Percentiles rank a stretch among this genome's conserved stretches.
Conservation (phyloP, 1,140 invertebrate genomes). For the Drosophila subobscura region DNA sequence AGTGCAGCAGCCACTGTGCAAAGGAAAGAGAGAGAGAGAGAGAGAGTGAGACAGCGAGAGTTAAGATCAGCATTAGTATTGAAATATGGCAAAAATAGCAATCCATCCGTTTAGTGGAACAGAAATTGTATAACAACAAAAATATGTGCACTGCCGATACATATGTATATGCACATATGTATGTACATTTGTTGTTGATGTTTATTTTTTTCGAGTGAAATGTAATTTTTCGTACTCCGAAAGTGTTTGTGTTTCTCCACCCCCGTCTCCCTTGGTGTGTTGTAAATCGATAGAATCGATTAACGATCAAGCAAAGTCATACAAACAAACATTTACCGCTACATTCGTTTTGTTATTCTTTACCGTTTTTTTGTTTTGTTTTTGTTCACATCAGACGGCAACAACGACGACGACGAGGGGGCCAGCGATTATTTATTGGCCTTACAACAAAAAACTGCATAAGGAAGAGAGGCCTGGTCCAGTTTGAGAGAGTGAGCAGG, state of each 20-base stretch:
- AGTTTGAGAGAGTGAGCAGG: conserved; percentile 23
- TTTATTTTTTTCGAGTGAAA: conserved; percentile 19
- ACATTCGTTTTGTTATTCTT: conserved; percentile 38
- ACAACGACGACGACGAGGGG: conserved; percentile 29
- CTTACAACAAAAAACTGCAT: conserved; percentile 31
- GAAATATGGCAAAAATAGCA: conserved; percentile 43
- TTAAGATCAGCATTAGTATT: conserved; percentile 59
- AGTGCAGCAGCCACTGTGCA: conserved; percentile 37
- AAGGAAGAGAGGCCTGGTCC: conserved; percentile 31
- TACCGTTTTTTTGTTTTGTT: conserved; percentile 49
- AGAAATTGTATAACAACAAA: conserved; percentile 69
- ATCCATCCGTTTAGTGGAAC: conserved; percentile 21
- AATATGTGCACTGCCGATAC: conserved; percentile 25
- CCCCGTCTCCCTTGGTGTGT: background rate
- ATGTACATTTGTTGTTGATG: conserved; percentile 1
- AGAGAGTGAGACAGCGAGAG: conserved; percentile 47
- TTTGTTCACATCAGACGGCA: conserved; percentile 50
- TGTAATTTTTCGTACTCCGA: conserved; percentile 12
- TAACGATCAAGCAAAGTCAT: conserved; percentile 31
- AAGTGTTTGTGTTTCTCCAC: conserved; percentile 9
- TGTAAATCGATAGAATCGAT: conserved; percentile 75
- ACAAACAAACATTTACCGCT: conserved; percentile 38
- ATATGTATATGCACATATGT: conserved; percentile 10
- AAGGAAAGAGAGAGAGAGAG: conserved; percentile 5
- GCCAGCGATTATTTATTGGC: conserved; percentile 51